Conservation (phyloP, 2,797 vertebrate species). For the Austrolebias charrua region DNA sequence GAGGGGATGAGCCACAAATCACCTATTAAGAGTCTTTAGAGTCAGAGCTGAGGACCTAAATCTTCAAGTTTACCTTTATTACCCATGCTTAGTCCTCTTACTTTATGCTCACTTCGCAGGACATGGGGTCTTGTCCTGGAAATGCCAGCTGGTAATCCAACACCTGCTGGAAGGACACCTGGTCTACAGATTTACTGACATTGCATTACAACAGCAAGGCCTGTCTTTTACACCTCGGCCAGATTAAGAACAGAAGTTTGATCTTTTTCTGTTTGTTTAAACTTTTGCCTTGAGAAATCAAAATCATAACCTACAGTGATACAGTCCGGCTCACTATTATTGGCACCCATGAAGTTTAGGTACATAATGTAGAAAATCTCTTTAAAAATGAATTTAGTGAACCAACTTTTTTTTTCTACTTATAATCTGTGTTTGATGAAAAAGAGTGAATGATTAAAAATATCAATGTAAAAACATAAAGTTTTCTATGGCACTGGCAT, state of each 20-base stretch:
- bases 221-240: constrained; percentile 45
- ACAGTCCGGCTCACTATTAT: not conserved
- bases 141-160: constrained; percentile 58
- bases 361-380: no score
- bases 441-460: no score
- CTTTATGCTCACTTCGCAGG: constrained; percentile 73
- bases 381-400: no score
- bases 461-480: no score
- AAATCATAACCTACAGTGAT: not conserved
- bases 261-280: not conserved
- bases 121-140: constrained; percentile 73
- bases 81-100: constrained; percentile 78
- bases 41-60: constrained; percentile 82
- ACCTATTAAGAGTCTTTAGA: constrained; percentile 88
- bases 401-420: no score
- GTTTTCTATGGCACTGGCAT: no score
- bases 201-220: constrained; percentile 26
- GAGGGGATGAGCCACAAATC: constrained; percentile 88
- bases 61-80: constrained; percentile 85
- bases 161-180: constrained; percentile 68
- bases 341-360: no score
- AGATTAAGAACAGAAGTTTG: constrained; percentile 2
- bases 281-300: no score
- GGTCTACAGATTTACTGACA: constrained; percentile 59
- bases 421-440: no score